A percentile compares a stretch with the other conserved stretches of the same genome.
phyloP scores from a whole-genome alignment of 2,888 invertebrate species.

The Hylaea fasciaria region DNA sequence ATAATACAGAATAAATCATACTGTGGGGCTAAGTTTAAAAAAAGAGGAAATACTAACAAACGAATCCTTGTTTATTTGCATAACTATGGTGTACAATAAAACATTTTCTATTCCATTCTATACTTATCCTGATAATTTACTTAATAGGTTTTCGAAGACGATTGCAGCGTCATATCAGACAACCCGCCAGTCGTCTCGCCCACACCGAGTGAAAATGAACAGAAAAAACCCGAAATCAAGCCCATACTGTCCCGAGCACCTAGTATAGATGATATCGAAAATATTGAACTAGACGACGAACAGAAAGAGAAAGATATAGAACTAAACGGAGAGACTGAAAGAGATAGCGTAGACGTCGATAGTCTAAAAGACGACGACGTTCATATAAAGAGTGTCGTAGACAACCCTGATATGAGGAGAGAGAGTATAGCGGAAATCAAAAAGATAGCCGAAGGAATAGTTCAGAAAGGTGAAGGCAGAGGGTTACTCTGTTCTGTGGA shows the following conservation, averaged over 20 bases:
- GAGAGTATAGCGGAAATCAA: slow-evolving; percentile 82
- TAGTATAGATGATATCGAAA: slow-evolving; percentile 80
- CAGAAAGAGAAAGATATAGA: slow-evolving; percentile 68
- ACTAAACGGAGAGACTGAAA: slow-evolving; percentile 84
- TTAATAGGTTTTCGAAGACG: slow-evolving; percentile 84
- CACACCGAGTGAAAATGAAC: slow-evolving; percentile 78
- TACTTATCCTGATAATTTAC: too few species aligned
- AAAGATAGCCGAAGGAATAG: slow-evolving; percentile 78
- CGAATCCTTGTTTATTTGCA: too few species aligned
- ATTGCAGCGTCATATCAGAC: slow-evolving; percentile 83
- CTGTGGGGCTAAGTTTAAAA: too few species aligned
- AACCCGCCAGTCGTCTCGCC: slow-evolving; percentile 82
- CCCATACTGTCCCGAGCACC: slow-evolving; percentile 76
- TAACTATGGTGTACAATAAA: too few species aligned
- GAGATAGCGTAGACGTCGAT: slow-evolving; percentile 80
- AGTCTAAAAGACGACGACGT: slow-evolving; percentile 79
- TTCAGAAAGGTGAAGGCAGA: slow-evolving; percentile 79
- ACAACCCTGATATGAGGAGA: slow-evolving; percentile 77
- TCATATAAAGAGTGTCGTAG: slow-evolving; percentile 74
- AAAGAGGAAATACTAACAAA: too few species aligned
- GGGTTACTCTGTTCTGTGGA: slow-evolving; percentile 77
- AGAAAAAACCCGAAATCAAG: slow-evolving; percentile 66
- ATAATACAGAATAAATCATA: too few species aligned
- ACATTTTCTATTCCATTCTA: too few species aligned
- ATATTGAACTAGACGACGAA: slow-evolving; percentile 75